Conservation (phyloP, 2,888 invertebrate genomes). For the Amphipoea oculea region DNA sequence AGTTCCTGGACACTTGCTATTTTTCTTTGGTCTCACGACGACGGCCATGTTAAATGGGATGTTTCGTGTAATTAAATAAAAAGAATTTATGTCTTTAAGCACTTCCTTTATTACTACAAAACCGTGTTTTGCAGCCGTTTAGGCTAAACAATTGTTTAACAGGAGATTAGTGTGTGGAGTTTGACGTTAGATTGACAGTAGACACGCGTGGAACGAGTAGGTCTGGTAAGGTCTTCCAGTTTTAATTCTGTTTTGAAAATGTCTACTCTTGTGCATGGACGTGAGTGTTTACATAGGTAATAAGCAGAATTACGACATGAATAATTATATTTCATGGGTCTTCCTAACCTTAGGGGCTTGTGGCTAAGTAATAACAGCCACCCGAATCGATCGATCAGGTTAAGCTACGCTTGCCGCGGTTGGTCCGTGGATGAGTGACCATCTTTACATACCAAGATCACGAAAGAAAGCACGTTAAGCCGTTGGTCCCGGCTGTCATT, state of each 20-base stretch:
- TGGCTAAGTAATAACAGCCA: too few species aligned
- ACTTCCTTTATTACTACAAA: background rate
- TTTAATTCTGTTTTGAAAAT: conserved; percentile 10
- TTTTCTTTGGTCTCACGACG: conserved; percentile 44
- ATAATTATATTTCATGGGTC: conserved; percentile 36
- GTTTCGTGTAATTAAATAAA: conserved; percentile 35
- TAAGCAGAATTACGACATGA: conserved; percentile 15
- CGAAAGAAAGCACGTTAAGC: too few species aligned
- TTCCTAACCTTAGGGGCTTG: conserved; percentile 12
- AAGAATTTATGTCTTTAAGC: conserved; percentile 7
- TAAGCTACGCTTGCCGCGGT: too few species aligned
- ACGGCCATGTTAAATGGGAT: conserved; percentile 24
- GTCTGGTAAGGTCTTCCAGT: background rate
- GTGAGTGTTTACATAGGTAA: background rate
- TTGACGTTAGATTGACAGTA: background rate
- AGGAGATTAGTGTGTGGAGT: background rate
- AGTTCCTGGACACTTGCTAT: conserved; percentile 47
- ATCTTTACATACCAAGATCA: too few species aligned
- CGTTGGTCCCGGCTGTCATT: too few species aligned
- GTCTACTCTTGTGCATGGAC: conserved; percentile 2
- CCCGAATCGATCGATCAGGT: too few species aligned
- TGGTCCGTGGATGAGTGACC: too few species aligned
- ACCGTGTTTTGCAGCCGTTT: background rate
- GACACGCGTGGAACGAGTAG: background rate
- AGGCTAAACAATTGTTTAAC: background rate